Conservation (phyloP, 2,888 invertebrate species). For the Alloplasta piceator region DNA sequence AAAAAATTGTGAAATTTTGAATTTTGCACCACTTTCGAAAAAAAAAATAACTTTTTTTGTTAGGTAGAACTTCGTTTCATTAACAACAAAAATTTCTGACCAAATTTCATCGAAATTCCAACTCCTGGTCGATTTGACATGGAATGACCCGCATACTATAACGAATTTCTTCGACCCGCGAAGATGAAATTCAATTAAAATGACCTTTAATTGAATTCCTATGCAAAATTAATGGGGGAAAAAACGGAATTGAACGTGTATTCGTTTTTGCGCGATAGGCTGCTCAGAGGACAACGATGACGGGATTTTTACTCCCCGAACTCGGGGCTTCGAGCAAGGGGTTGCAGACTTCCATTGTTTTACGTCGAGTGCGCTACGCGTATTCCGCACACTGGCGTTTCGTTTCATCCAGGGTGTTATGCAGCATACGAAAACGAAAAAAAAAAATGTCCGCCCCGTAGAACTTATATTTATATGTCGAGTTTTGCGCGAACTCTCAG, state of each 20-base stretch:
- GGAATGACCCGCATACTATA: no score
- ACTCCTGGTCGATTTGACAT: no score
- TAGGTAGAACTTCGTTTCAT: no score
- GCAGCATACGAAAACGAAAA: slow-evolving; percentile 20
- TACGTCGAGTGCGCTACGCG: slow-evolving; percentile 42
- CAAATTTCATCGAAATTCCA: no score
- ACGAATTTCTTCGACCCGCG: no score
- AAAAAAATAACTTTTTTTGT: no score
- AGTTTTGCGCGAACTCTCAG: slow-evolving; percentile 15
- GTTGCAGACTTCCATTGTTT: slow-evolving; percentile 63
- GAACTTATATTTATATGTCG: slow-evolving; percentile 20
- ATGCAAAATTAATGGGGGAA: neutral
- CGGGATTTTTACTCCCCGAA: slow-evolving; percentile 36
- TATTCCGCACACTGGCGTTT: slow-evolving; percentile 19
- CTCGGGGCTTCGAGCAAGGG: slow-evolving; percentile 49
- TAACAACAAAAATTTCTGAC: no score
- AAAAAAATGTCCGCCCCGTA: slow-evolving; percentile 30
- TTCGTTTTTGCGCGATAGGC: slow-evolving; percentile 2
- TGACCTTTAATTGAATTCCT: no score
- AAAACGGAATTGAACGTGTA: neutral
- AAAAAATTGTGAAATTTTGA: no score
- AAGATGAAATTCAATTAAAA: no score
- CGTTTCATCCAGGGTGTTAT: slow-evolving; percentile 48
- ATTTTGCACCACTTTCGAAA: no score
- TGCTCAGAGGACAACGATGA: slow-evolving; percentile 30